These are phyloP conservation scores for Calliphora vicina DNA, from an alignment of 1,140 invertebrate genomes.

Conservation along the genomic window DNA sequence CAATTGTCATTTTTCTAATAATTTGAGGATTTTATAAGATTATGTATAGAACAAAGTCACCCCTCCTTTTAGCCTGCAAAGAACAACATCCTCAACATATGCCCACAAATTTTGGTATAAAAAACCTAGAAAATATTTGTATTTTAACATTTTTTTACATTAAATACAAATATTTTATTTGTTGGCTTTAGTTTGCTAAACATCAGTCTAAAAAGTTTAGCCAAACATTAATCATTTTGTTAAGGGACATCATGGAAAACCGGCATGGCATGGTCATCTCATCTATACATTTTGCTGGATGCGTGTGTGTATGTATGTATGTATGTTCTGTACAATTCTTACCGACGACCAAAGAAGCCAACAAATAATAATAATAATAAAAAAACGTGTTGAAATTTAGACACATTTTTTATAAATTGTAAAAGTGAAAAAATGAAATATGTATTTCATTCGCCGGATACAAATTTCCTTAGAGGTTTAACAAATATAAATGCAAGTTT, in stretches of 20 bases:
- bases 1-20: not conserved
- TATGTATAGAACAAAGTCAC: not conserved
- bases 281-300: not conserved
- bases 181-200: not conserved
- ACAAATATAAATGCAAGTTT: not conserved
- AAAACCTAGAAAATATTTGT: no score
- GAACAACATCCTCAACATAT: not conserved
- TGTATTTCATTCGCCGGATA: not conserved
- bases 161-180: not conserved
- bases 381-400: conserved; percentile 1
- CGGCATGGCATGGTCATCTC: not conserved
- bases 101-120: not conserved
- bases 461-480: conserved; percentile 10
- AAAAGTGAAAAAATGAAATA: conserved; percentile 15
- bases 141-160: no score
- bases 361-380: not conserved
- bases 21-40: conserved; percentile 18
- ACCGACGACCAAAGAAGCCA: not conserved
- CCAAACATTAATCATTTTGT: conserved; percentile 30
- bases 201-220: conserved; percentile 28
- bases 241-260: conserved; percentile 19
- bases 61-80: not conserved
- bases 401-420: not conserved
- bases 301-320: not conserved
- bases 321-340: not conserved